These are phyloP conservation scores for Xanthia togata DNA, from an alignment of 2,888 invertebrate genomes.

Conservation along the genomic window DNA sequence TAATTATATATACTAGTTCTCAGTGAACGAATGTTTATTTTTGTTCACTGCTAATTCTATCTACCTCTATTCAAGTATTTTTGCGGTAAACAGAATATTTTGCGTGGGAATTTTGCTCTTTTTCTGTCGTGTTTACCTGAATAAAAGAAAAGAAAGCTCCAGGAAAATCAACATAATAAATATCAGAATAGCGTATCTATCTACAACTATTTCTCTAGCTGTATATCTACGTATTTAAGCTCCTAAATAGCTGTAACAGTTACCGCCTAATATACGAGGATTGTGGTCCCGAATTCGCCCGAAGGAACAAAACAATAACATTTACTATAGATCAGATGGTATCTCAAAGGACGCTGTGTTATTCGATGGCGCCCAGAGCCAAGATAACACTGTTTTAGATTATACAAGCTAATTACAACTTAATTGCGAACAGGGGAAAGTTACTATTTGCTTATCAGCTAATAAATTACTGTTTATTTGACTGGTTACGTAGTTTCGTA, in stretches of 20 bases:
- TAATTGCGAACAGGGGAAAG: slow-evolving; percentile 39
- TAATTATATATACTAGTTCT: neutral
- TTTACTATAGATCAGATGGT: slow-evolving; percentile 58
- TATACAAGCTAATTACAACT: slow-evolving; percentile 58
- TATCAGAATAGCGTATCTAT: neutral
- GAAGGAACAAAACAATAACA: slow-evolving; percentile 61
- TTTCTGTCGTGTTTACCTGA: neutral
- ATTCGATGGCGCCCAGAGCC: slow-evolving; percentile 50
- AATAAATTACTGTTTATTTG: slow-evolving; percentile 43
- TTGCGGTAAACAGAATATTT: slow-evolving; percentile 1
- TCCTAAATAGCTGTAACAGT: slow-evolving; percentile 37
- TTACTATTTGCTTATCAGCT: slow-evolving; percentile 26
- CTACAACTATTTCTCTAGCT: neutral
- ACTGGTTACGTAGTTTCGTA: slow-evolving; percentile 14
- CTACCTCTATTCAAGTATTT: neutral
- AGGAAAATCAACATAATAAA: slow-evolving; percentile 4
- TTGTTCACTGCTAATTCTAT: no score
- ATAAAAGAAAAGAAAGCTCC: neutral
- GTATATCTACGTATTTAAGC: slow-evolving; percentile 8
- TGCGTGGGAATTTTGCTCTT: neutral
- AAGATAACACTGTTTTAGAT: slow-evolving; percentile 59
- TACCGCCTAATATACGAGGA: slow-evolving; percentile 31
- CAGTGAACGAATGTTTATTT: no score
- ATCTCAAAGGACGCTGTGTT: slow-evolving; percentile 58
- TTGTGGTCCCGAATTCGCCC: slow-evolving; percentile 37